A percentile compares a stretch with the other conserved stretches of the same genome.
Conservation (phyloP, 2,113 vertebrate genomes). For the Pachypanchax playfairii region DNA sequence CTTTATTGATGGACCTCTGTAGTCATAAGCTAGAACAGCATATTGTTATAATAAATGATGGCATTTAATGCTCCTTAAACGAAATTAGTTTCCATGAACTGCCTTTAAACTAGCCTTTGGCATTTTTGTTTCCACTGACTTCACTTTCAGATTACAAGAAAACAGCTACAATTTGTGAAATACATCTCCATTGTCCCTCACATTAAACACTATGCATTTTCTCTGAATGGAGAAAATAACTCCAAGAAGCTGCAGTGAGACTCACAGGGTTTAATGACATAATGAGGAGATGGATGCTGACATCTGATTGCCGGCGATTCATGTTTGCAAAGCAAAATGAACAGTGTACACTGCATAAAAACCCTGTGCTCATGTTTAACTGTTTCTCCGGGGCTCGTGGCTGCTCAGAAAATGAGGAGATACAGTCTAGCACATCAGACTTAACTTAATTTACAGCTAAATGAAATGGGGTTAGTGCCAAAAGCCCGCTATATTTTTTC, state of each 20-base stretch:
- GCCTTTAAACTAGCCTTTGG: background rate
- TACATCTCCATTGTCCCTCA: background rate
- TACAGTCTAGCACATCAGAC: slow-evolving; percentile 29
- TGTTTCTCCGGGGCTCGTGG: slow-evolving; percentile 33
- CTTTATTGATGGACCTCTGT: background rate
- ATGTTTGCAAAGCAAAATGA: slow-evolving; percentile 40
- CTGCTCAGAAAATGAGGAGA: slow-evolving; percentile 34
- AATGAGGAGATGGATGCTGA: slow-evolving; percentile 52
- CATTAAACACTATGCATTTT: background rate
- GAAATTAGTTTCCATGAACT: background rate
- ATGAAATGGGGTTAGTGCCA: slow-evolving; percentile 28
- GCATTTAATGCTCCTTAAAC: background rate
- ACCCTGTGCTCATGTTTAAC: slow-evolving; percentile 25
- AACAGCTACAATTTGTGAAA: background rate
- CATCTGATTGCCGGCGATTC: slow-evolving; percentile 43
- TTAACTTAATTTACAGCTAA: slow-evolving; percentile 44
- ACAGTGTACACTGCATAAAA: slow-evolving; percentile 21
- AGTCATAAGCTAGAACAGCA: background rate
- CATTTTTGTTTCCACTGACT: background rate
- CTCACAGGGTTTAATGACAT: slow-evolving; percentile 18
- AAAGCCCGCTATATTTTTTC: slow-evolving; percentile 27
- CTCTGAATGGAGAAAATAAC: slow-evolving; percentile 21
- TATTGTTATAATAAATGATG: background rate
- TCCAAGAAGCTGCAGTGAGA: slow-evolving; percentile 12
- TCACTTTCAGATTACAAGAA: background rate